A percentile compares a stretch with the other conserved stretches of the same genome.
These are phyloP conservation scores for Cosmopolites sordidus DNA, from an alignment of 2,888 invertebrate species.

Conservation along the genomic window DNA sequence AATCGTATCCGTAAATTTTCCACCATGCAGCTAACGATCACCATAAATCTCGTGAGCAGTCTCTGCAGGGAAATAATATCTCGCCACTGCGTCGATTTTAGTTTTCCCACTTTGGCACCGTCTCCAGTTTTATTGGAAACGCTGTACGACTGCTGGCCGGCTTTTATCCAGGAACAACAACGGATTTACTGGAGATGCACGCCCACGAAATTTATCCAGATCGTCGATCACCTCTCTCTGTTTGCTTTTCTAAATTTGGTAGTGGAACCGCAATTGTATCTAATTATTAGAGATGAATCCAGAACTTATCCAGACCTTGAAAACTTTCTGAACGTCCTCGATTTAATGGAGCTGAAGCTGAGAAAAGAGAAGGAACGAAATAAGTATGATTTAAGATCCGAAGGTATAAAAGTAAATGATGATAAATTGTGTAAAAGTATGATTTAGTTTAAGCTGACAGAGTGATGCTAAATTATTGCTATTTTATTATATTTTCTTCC, in stretches of 20 bases:
- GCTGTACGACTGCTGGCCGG: slow-evolving; percentile 16
- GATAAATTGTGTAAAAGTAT: slow-evolving; percentile 7
- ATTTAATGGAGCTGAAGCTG: slow-evolving; percentile 28
- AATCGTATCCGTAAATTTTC: too few relatives aligned
- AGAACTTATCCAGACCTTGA: slow-evolving; percentile 30
- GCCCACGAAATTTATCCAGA: slow-evolving; percentile 29
- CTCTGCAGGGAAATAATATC: slow-evolving; percentile 21
- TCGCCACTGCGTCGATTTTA: slow-evolving; percentile 4
- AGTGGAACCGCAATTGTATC: slow-evolving; percentile 30
- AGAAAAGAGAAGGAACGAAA: slow-evolving; percentile 29
- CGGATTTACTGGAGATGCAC: slow-evolving; percentile 36
- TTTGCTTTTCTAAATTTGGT: slow-evolving; percentile 30
- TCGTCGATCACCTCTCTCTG: slow-evolving; percentile 34
- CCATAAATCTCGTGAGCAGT: slow-evolving; percentile 16
- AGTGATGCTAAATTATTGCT: not conserved
- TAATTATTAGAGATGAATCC: slow-evolving; percentile 31
- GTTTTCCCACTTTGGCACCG: slow-evolving; percentile 5
- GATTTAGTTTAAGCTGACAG: too few relatives aligned
- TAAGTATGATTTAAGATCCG: slow-evolving; percentile 35
- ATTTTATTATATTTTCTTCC: not conserved
- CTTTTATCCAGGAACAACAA: slow-evolving; percentile 1
- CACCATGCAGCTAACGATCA: not conserved
- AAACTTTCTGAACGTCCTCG: slow-evolving; percentile 31
- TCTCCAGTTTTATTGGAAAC: slow-evolving; percentile 14
- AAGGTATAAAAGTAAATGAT: too few relatives aligned